These are phyloP conservation scores for Amblyjoppa fuscipennis DNA, from an alignment of 2,888 invertebrate genomes.

Conservation along the genomic window DNA sequence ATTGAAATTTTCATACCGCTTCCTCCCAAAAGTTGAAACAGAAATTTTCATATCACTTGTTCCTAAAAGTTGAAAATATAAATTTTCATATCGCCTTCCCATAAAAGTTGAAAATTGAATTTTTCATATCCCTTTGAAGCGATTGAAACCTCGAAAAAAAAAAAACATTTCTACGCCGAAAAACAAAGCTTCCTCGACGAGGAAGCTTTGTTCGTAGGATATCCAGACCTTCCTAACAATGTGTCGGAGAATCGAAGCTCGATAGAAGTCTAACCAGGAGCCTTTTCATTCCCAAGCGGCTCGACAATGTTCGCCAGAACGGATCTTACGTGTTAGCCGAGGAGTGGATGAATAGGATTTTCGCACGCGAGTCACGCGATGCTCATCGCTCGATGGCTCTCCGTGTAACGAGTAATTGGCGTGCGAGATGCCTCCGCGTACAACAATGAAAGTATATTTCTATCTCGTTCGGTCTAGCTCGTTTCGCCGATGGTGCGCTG, in stretches of 20 bases:
- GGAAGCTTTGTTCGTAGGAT: background rate
- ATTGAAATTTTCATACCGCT: no score
- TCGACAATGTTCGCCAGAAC: background rate
- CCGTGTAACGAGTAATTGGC: conserved; percentile 75
- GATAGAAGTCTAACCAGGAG: background rate
- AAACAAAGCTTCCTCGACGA: no score
- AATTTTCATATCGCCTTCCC: no score
- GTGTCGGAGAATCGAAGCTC: background rate
- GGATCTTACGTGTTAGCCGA: background rate
- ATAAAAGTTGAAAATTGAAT: no score
- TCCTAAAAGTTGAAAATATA: no score
- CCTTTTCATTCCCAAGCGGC: background rate
- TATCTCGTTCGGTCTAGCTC: conserved; percentile 20
- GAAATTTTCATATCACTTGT: no score
- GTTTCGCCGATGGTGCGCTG: conserved; percentile 26
- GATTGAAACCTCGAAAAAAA: no score
- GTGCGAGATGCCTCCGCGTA: conserved; percentile 69
- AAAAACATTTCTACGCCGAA: no score
- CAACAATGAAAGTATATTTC: conserved; percentile 71
- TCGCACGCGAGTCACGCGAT: conserved; percentile 76
- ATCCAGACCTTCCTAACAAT: background rate
- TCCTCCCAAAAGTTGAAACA: no score
- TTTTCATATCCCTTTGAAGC: no score
- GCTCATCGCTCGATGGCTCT: conserved; percentile 65
- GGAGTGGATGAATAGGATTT: conserved; percentile 49